phyloP scores from a whole-genome alignment of 2,888 invertebrate species.

The Molanna angustata region DNA sequence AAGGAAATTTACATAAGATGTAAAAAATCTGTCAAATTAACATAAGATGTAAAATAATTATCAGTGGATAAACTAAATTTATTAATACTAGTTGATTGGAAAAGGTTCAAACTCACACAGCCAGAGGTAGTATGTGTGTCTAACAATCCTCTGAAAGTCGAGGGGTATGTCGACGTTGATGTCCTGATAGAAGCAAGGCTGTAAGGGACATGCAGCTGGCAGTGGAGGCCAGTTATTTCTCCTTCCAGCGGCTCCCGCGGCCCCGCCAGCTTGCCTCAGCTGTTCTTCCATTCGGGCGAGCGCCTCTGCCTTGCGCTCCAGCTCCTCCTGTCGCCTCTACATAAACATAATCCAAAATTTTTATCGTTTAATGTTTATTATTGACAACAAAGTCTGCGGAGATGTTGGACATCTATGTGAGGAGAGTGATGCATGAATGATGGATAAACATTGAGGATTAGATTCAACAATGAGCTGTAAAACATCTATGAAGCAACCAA shows the following conservation, averaged over 20 bases:
- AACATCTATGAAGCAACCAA: too few species aligned
- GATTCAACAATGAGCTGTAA: too few species aligned
- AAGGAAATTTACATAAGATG: too few species aligned
- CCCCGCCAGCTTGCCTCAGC: conserved; percentile 57
- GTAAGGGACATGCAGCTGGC: conserved; percentile 87
- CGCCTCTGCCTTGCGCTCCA: conserved; percentile 90
- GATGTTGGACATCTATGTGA: too few species aligned
- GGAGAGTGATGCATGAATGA: too few species aligned
- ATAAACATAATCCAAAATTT: too few species aligned
- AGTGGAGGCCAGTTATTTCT: conserved; percentile 99
- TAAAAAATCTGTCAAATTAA: too few species aligned
- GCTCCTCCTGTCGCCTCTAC: conserved; percentile 81
- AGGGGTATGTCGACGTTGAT: conserved; percentile 97
- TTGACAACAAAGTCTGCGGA: too few species aligned
- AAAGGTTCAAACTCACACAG: conserved; percentile 70
- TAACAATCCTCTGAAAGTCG: conserved; percentile 95
- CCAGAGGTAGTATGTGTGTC: conserved; percentile 94
- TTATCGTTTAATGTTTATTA: too few species aligned
- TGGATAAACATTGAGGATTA: too few species aligned
- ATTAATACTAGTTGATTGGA: background rate
- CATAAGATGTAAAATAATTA: background rate
- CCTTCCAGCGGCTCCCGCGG: conserved; percentile 57
- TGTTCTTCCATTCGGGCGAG: conserved; percentile 86
- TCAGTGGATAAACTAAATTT: background rate
- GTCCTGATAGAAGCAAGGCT: conserved; percentile 99